These are phyloP conservation scores for Peromyscus polionotus DNA, from an alignment of 2,113 vertebrate genomes.

Conservation along the genomic window DNA sequence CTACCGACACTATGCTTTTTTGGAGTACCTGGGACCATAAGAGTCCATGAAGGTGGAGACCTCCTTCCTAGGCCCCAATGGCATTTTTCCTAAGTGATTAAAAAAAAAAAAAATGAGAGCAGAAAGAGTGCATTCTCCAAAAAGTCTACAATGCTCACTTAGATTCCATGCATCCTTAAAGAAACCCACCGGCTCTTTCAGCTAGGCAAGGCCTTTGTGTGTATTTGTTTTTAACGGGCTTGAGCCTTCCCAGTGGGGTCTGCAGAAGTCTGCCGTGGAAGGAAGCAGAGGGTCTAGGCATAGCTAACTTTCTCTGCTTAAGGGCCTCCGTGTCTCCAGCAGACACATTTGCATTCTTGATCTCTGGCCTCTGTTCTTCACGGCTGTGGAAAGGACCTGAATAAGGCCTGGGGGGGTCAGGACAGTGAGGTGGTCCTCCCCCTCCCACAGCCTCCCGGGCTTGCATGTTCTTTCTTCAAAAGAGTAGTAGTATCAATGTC, in stretches of 20 bases:
- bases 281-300: fast-evolving
- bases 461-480: not conserved
- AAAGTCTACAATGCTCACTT: not conserved
- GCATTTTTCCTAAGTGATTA: not conserved
- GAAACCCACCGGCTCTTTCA: not conserved
- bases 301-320: no score
- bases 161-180: not conserved
- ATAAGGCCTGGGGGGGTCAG: not conserved
- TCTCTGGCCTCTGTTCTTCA: not conserved
- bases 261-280: not conserved
- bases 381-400: fast-evolving
- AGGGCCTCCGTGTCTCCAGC: not conserved
- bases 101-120: not conserved
- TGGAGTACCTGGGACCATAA: not conserved
- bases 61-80: not conserved
- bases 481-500: not conserved
- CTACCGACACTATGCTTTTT: not conserved
- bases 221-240: not conserved
- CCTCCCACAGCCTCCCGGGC: constrained; percentile 29
- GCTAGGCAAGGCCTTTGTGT: not conserved
- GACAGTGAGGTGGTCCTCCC: not conserved
- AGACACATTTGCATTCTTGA: not conserved
- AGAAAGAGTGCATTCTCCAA: not conserved
- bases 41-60: not conserved
- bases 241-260: not conserved